Conservation (phyloP, 2,113 vertebrate species). For the Tichodroma muraria region DNA sequence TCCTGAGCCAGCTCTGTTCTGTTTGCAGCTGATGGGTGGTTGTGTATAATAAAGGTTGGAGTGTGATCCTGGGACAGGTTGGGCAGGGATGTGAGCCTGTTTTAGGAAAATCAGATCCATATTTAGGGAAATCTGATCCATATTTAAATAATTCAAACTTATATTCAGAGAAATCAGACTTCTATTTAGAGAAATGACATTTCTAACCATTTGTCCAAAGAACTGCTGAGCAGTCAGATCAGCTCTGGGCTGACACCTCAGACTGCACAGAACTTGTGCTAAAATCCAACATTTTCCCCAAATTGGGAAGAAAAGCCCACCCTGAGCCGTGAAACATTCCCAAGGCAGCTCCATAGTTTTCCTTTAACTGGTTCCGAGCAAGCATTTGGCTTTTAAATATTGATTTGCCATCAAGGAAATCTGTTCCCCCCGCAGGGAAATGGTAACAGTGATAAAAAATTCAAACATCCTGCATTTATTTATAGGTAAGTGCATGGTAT, state of each 20-base stretch:
- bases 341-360: background rate
- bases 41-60: accelerated
- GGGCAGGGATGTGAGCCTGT: background rate
- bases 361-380: background rate
- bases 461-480: background rate
- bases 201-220: background rate
- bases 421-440: background rate
- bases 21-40: background rate
- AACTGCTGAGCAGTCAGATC: background rate
- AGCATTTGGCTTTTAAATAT: background rate
- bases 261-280: background rate
- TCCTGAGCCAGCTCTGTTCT: background rate
- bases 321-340: background rate
- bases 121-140: background rate
- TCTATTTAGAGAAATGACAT: background rate
- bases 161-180: background rate
- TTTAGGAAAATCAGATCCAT: background rate
- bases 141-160: background rate
- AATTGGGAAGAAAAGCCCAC: background rate
- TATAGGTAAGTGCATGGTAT: background rate
- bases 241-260: background rate
- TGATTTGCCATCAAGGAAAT: background rate
- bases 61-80: background rate
- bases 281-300: background rate
- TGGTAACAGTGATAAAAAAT: background rate